Percentiles rank a stretch among this genome's conserved stretches.
phyloP scores from a whole-genome alignment of 2,888 invertebrate species.

The Camponotus fellah region DNA sequence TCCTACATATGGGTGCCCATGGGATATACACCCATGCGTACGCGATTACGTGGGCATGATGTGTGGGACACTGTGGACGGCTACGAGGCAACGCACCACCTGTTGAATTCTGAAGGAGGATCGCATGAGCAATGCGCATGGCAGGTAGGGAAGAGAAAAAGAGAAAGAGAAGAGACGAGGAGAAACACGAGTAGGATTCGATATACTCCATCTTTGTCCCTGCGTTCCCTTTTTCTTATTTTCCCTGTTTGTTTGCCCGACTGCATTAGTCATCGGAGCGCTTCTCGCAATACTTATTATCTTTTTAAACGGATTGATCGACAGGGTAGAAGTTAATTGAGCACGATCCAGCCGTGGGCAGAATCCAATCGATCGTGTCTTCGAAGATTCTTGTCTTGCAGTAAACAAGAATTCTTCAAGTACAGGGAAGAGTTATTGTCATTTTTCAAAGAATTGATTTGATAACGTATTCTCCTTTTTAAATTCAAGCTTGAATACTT shows the following conservation, averaged over 20 bases:
- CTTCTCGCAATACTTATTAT: constrained; percentile 70
- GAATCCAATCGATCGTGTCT: neutral
- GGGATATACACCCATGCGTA: constrained; percentile 69
- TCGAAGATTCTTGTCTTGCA: neutral
- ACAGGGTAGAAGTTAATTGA: constrained; percentile 60
- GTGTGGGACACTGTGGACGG: constrained; percentile 71
- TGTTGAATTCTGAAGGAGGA: constrained; percentile 77
- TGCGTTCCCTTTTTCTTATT: constrained; percentile 47
- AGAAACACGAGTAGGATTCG: constrained; percentile 57
- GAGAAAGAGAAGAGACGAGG: constrained; percentile 46
- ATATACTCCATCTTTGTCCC: constrained; percentile 63
- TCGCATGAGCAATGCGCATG: constrained; percentile 57
- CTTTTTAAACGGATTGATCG: constrained; percentile 63
- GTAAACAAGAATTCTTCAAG: neutral
- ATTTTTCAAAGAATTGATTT: neutral
- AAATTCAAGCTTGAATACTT: neutral
- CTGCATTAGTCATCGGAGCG: constrained; percentile 66
- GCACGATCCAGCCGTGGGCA: constrained; percentile 61
- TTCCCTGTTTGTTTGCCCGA: constrained; percentile 39
- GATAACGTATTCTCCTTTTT: neutral
- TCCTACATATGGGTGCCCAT: constrained; percentile 80
- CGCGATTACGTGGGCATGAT: constrained; percentile 70
- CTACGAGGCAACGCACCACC: constrained; percentile 78
- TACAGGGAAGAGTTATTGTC: neutral
- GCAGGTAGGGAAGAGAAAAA: constrained; percentile 22